Evolutionary conservation across 2,797 vertebrate genomes (phyloP), one percentile per base, ranked within the genome.

Genomic region (Sebastes hubbsi): DNA sequence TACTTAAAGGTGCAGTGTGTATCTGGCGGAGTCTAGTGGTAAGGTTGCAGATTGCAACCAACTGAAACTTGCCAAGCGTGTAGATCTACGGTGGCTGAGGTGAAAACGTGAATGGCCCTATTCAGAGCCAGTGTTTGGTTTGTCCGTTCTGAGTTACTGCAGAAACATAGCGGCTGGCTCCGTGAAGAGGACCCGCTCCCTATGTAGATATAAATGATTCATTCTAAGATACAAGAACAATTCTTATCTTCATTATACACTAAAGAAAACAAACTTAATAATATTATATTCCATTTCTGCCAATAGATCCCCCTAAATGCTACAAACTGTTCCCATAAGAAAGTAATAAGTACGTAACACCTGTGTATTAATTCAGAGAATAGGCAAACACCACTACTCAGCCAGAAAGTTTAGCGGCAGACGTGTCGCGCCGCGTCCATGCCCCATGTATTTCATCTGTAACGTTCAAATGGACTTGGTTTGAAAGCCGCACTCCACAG

Each of bases 391-490:
- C 42, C 6, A 46, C 42, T 46, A 46, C 42, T 6, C 42, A 8
- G 42, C 42, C 42, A 46, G 42, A 46, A 46, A 46, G 16, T 46
- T 46, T 46, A 46, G 42, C 6, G 6, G 42, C 16, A 46, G 14
- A 18, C 42, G 42, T 52, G 3, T 52, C 49, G 18, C 49, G 6
- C 42, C 1, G 16, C 42, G 0, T 46, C 42, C 42, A 46, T 46
- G 42, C 16, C 42, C 42, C 42, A 52, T 52, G 49, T 52, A 52
- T 52, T 52, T 52, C 3, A 6, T 0, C 42, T 0, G 42, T 46
- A 46, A 46, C 42, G 42, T 46, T 46, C 42, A 46, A 46, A 46
- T 46, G 42, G 42, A 46, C 42, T 46, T 46, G 42, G 16, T 46
- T 46, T 46, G 42, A 46, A 46, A 46, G 42, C 42, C 6, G 42